These are phyloP conservation scores for Metellina segmentata DNA, from an alignment of 2,888 invertebrate genomes.

Conservation along the genomic window DNA sequence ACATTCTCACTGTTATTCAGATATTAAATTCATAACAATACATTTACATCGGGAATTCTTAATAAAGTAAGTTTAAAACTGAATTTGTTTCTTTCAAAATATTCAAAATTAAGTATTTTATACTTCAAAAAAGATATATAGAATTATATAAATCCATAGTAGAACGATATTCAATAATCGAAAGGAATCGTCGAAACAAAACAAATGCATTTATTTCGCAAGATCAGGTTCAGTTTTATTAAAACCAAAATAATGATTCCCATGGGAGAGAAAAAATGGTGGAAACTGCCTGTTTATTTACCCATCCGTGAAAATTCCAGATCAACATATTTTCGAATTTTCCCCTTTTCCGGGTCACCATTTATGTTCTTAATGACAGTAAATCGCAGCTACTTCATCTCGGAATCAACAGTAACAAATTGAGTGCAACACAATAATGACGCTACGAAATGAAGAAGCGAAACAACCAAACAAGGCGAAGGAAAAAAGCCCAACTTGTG, in stretches of 20 bases:
- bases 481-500: constrained; percentile 5
- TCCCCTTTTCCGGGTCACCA: background rate
- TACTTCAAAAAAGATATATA: no score
- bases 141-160: no score
- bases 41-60: no score
- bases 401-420: constrained; percentile 70
- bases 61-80: no score
- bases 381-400: constrained; percentile 18
- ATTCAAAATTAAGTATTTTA: no score
- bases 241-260: background rate
- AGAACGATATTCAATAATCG: no score
- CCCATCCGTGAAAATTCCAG: constrained; percentile 36
- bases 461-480: constrained; percentile 66
- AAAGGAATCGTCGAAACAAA: no score
- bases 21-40: no score
- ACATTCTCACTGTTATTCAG: no score
- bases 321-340: constrained; percentile 33
- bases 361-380: constrained; percentile 21
- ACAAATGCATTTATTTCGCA: no score
- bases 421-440: constrained; percentile 58
- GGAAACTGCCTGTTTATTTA: constrained; percentile 7
- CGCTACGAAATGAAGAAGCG: constrained; percentile 34
- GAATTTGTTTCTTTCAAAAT: no score
- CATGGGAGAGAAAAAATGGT: background rate
- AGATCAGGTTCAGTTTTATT: background rate